These are phyloP conservation scores for Odontamblyopus lacepedii DNA, from an alignment of 2,797 vertebrate genomes.

Conservation along the genomic window DNA sequence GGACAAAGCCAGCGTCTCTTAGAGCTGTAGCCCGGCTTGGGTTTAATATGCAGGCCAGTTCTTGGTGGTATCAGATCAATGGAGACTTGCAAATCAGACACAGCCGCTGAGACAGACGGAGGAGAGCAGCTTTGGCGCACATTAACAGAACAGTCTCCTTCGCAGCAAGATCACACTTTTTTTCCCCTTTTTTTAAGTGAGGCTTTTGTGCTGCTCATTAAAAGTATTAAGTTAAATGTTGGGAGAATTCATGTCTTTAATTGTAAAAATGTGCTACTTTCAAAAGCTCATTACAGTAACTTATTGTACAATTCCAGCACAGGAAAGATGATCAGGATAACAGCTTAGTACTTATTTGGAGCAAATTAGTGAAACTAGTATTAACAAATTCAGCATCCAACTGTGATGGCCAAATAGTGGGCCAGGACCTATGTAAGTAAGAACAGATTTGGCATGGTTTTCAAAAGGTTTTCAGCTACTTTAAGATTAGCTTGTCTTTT, in stretches of 20 bases:
- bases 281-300: slow-evolving; percentile 64
- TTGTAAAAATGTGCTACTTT: slow-evolving; percentile 53
- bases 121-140: slow-evolving; percentile 65
- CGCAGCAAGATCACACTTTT: slow-evolving; percentile 65
- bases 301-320: slow-evolving; percentile 53
- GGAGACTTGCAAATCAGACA: slow-evolving; percentile 71
- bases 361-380: neutral
- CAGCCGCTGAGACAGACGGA: slow-evolving; percentile 65
- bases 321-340: slow-evolving; percentile 37
- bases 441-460: neutral
- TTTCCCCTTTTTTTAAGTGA: slow-evolving; percentile 55
- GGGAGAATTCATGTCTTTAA: slow-evolving; percentile 37
- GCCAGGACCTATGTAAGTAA: neutral
- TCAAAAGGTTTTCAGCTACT: neutral
- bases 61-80: slow-evolving; percentile 73
- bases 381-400: neutral
- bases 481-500: neutral
- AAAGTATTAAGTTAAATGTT: slow-evolving; percentile 64
- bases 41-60: slow-evolving; percentile 70
- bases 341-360: slow-evolving; percentile 22
- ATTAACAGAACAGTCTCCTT: slow-evolving; percentile 66
- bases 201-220: slow-evolving; percentile 70
- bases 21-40: slow-evolving; percentile 45
- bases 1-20: slow-evolving; percentile 30
- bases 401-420: neutral